Evolutionary conservation across 92 coral and sea anemone species (phyloP), one percentile per base, ranked within the genome.

Genomic region (Actinernus sp.): DNA sequence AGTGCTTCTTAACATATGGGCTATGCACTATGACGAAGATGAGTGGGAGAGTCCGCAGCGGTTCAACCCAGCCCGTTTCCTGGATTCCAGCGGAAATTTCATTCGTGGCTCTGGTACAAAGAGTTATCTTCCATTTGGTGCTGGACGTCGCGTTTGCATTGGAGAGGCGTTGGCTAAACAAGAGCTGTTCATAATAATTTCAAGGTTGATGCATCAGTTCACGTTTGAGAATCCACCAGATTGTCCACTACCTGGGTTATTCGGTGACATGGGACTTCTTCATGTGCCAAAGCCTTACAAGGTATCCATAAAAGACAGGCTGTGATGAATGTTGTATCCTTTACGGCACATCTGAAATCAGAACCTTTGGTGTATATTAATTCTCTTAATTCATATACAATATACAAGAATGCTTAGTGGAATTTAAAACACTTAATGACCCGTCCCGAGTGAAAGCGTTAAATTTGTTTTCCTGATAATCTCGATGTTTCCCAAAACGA

Each of bases 91-190:
- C 17, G 93, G 93, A 8, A 22, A 59, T 34, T 86, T 67, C 47
- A 28, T 27, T 5, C 45, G 58, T 27, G 77, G 73, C 33, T 63
- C 84, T 12, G 62, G 79, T 3, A 49, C 36, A 18, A 66, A 47
- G 54, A 81, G 88, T 30, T 86, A 73, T 48, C 58, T 81, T 17
- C 88, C 93, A 6, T 86, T 80, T 36, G 81, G 88, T 0, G 83
- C 88, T 2, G 93, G 93, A 8, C 52, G 80, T 24, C 73, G 93
- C 12, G 88, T 81, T 31, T 86, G 93, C 33, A 65, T 86, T 17
- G 93, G 93, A 9, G 93, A 86, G 40, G 63, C 80, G 21, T 75
- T 86, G 38, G 81, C 88, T 1, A 86, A 86, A 22, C 74, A 80
- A 2, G 77, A 73, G 58, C 51, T 81, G 65, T 73, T 80, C 43